Base-by-base conservation (phyloP, 2,888 invertebrate species). In the Hofmannophila pseudospretella region DNA sequence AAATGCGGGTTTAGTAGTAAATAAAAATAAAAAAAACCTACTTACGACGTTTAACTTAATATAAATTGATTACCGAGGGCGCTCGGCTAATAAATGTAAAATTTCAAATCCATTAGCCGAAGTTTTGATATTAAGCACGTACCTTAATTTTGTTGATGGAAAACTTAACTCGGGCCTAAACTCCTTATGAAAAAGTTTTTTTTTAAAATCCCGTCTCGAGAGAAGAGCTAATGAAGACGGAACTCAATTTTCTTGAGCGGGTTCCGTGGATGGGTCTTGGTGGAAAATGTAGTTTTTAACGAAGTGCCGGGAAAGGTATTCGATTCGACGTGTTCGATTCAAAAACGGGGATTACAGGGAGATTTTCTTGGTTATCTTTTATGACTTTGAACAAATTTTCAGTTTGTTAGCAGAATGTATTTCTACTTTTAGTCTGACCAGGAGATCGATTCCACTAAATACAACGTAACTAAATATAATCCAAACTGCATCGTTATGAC, bases 101-200 rank as follows among this genome's bases (percentile, higher is more conserved):
- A 81, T 84, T 78, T 63, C 67, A 72, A 81, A 82, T 78, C 82
- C 82, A 81, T 82, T 81, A 80, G 57, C 8, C 58, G 60, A 80
- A 84, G 72, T 80, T 82, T 75, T 69, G 74, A 74, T 78, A 78
- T 78, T 76, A 76, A 74, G 73, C 67, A 70, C 66, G 74, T 67
- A 76, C 76, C 77, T 79, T 80, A 73, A 82, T 81, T 80, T 77
- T 71, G 78, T 75, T 81, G 81, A 82, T 82, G 81, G 78, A 67
- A 77, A 81, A 76, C 77, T 80, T 73, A 68, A 68, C 77, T 77
- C 51, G 60, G 43, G 58, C 62, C 67, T 71, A 71, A 81, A 76
- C 67, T 77, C 61, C 69, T 76, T 72, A 63, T 65, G 67, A 65
- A 74, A 72, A 76, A 68, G 60, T 67, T 73, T 72, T 66, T 34